These are phyloP conservation scores for Meles meles DNA, from an alignment of 2,113 vertebrate genomes.

Conservation along the genomic window DNA sequence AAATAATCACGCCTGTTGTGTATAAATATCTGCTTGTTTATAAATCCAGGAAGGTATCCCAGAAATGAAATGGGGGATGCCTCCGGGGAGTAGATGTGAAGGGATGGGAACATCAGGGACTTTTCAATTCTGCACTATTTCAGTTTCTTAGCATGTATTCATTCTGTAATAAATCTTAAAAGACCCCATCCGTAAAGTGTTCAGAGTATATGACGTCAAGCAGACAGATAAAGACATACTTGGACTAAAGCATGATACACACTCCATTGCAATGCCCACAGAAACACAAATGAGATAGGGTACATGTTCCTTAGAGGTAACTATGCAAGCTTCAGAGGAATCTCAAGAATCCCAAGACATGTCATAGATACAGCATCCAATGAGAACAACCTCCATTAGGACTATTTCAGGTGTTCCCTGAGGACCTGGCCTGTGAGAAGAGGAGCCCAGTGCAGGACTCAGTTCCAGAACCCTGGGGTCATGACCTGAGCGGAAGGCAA, in stretches of 20 bases:
- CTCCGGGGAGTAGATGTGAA: neutral
- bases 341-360: neutral
- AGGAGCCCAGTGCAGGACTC: neutral
- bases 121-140: neutral
- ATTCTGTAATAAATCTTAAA: slow-evolving; percentile 13
- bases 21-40: neutral
- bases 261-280: neutral
- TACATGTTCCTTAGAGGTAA: neutral
- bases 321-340: neutral
- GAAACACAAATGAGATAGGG: neutral
- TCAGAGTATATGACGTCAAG: neutral
- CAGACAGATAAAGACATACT: neutral
- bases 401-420: neutral
- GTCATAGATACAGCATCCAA: neutral
- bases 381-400: neutral
- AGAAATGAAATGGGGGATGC: neutral
- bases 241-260: neutral
- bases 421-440: neutral
- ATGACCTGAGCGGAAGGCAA: neutral
- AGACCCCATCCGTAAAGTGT: neutral
- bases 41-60: slow-evolving; percentile 5
- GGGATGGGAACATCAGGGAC: rapidly evolving
- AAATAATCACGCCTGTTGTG: slow-evolving; percentile 13
- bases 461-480: neutral
- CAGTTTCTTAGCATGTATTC: neutral